These are phyloP conservation scores for Cosmorhoe ocellata DNA, from an alignment of 2,888 invertebrate species.

Conservation along the genomic window DNA sequence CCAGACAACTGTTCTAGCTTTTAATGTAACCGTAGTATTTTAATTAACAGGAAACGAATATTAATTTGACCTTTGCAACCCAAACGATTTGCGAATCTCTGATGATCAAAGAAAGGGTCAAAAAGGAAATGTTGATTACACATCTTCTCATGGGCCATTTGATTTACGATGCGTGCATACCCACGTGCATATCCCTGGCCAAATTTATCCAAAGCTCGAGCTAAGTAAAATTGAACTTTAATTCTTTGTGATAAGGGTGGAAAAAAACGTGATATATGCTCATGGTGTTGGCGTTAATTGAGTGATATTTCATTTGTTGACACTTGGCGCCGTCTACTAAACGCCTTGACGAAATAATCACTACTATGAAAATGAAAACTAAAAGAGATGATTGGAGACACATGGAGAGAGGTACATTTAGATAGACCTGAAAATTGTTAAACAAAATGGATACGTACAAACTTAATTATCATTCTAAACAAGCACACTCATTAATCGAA, in stretches of 20 bases:
- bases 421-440: no score
- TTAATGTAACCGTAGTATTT: constrained; percentile 24
- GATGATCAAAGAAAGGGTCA: constrained; percentile 51
- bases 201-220: constrained; percentile 26
- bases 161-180: constrained; percentile 46
- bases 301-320: constrained; percentile 69
- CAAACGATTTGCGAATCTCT: constrained; percentile 44
- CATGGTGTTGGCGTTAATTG: constrained; percentile 65
- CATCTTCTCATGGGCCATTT: constrained; percentile 60
- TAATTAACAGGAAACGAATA: constrained; percentile 28
- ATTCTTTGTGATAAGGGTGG: constrained; percentile 32
- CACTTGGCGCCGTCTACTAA: constrained; percentile 69
- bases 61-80: constrained; percentile 27
- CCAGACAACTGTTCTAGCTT: constrained; percentile 5
- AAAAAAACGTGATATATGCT: constrained; percentile 26
- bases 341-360: constrained; percentile 67
- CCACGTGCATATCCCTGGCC: constrained; percentile 47
- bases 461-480: not conserved
- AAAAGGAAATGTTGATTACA: constrained; percentile 68
- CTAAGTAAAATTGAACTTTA: constrained; percentile 41
- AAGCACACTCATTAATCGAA: constrained; percentile 27
- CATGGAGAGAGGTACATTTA: no score
- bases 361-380: constrained; percentile 1
- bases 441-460: not conserved
- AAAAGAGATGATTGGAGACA: no score